Base-by-base conservation (phyloP, 1,140 invertebrate species). In the Drosophila simulans region DNA sequence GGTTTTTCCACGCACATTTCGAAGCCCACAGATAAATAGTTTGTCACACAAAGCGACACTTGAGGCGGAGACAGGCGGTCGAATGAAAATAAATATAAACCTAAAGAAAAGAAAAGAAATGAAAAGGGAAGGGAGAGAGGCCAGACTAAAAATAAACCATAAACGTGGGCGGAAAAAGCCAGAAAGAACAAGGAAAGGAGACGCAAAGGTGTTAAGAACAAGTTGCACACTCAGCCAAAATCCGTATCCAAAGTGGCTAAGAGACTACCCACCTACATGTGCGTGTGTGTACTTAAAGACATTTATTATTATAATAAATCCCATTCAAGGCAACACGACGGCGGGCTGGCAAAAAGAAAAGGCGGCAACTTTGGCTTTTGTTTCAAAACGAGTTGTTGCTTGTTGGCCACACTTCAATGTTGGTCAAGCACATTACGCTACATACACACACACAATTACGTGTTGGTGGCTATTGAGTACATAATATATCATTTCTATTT, bases 191-290 rank as follows among this genome's bases (percentile, higher is more conserved):
- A 43, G 35, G 15, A 48, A 49, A 51, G 43, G 59, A 34, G 69
- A 39, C 45, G 40, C 52, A 75, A 84, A 88, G 84, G 84, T 88
- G 84, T 88, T 89, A 73, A 88, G 84, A 88, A 88, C 84, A 89
- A 88, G 84, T 89, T 86, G 83, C 75, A 76, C 64, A 82, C 74
- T 66, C 45, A 54, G 54, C 46, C 66, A 37, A 77, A 69, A 60
- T 53, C 62, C 37, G 66, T 66, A 27, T 55, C 58, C 37, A 77
- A 76, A 76, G 46, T 55, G 66, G 59, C 53, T 51, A 76, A 76
- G 17, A 27, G 17, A 27, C 60, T 64, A 43, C 48, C 53, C 60
- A 74, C 39, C 55, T 25, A 80, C 77, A 42, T 80, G 71, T 59
- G 73, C 34, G 60, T 57, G 40, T 48, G 35, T 40, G 46, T 66